Percentiles rank a stretch among this genome's conserved stretches.
Evolutionary conservation across 2,797 vertebrate species (phyloP).

Genomic region (Naso thynnoides): DNA sequence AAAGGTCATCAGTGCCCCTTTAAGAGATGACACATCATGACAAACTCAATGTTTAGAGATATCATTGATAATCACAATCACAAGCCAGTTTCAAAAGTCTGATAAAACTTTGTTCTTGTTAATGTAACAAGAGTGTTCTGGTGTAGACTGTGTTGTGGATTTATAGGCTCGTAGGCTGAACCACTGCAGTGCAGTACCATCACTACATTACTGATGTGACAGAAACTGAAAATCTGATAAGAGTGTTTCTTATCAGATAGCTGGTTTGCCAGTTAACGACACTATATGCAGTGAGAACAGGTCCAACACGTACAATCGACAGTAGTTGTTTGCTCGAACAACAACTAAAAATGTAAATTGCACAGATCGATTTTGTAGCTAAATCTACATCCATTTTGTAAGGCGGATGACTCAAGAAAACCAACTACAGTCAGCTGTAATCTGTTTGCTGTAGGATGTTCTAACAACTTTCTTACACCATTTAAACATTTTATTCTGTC

Average conservation of each 20-base stretch:
- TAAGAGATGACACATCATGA: no score
- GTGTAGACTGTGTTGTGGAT: neutral
- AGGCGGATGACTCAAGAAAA: neutral
- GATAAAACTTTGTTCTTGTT: neutral
- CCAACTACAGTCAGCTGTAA: neutral
- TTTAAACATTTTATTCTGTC: neutral
- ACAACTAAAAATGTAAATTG: neutral
- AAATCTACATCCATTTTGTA: no score
- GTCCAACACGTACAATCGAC: no score
- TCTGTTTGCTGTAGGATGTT: neutral
- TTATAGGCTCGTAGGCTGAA: neutral
- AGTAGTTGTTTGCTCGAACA: no score
- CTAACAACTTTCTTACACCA: neutral
- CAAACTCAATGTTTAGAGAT: neutral
- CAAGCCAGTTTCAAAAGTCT: neutral
- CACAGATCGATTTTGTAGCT: neutral
- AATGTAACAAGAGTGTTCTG: no score
- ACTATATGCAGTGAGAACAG: neutral
- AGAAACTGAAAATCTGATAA: neutral
- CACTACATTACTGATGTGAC: neutral
- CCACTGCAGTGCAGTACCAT: neutral
- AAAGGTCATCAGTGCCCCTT: no score
- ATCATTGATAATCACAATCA: neutral
- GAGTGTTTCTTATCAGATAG: neutral
- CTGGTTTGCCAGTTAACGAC: neutral